Base-by-base conservation (phyloP, 2,888 invertebrate species). In the Masnerella sp. region DNA sequence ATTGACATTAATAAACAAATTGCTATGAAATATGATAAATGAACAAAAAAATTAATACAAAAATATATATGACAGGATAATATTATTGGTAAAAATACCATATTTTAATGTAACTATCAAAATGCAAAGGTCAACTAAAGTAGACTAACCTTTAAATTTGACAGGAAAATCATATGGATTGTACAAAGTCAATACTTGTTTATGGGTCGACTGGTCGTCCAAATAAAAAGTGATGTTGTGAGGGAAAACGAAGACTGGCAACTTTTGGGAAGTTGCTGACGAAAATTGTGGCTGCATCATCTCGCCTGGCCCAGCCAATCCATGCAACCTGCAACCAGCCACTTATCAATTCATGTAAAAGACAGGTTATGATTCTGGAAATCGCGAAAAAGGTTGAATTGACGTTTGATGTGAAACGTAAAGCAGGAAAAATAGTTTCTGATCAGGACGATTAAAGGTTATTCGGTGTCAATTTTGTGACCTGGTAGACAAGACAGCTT, bases 211-310 rank as follows among this genome's bases (percentile, higher is more conserved):
- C 79, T 92, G 92, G 77, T 95, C 93, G 80, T 91, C 93, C 78
- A 94, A 88, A 87, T 91, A 94, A 87, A 96, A 96, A 76, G 92
- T 93, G 74, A 96, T 88, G 28, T 91, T 90, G 62, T 92, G 91
- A 17, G 96, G 96, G 84, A 94, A 95, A 45, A 94, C 94, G 88
- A 96, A 95, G 51, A 96, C 94, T 73, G 95, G 95, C 83, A 95
- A 90, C 88, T 92, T 92, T 75, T 81, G 78, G 38, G 85, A 52
- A 15, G 65, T 68, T 28, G 75, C 42, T 20, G 71, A 47, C 59
- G 38, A 54, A 49, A 75, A 72, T 54, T 75, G 75, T 42, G 75
- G 75, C 42, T 75, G 75, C 69, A 75, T 75, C 65, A 64, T 64
- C 68, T 71, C 45, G 12, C 5, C 22, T 5, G 17, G 15, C 38